Base-by-base conservation (phyloP, 23 tunicate species). In the Trididemnum clinides region DNA sequence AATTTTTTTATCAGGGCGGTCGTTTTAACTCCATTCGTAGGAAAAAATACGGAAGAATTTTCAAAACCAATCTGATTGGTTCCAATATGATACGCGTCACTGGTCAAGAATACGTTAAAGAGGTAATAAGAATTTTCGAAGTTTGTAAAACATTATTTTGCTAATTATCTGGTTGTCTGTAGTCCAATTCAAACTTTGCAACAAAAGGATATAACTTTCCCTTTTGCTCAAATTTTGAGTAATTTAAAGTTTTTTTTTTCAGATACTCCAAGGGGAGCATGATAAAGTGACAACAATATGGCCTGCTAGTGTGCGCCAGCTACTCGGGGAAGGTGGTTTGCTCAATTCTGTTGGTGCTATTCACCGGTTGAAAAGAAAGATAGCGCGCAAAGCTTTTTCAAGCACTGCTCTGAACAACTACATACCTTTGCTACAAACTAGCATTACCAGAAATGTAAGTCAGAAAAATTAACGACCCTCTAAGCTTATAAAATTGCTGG, bases 261-360 rank as follows among this genome's bases (percentile, higher is more conserved):
- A 92, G 97, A 64, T 92, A 23, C 79, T 92, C 28, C 63, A 38
- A 26, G 87, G 98, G 33, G 98, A 93, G 49, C 89, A 93, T 71
- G 88, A 75, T 57, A 84, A 79, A 33, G 92, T 93, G 78, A 88
- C 92, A 34, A 84, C 98, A 15, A 73, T 93, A 26, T 93, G 98
- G 98, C 98, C 98, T n/a, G 31, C 34, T 2, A 83, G 82, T 10
- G 79, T 93, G 2, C 86, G 90, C 20, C 7, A 57, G 15, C 2
- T 93, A 0, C 71, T 93, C 25, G 98, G 98, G 3, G 72, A 26
- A 51, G 50, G 75, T 62, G 84, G 80, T 5, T 44, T 93, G 54
- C 80, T 80, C 32, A 93, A 93, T 90, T 71, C 92, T 22, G 50
- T 78, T 0, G 90, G 90, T 0, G 49, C 86, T 0, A 34, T 77